Evolutionary conservation across 2,888 invertebrate species (phyloP).

Genomic region (Petrophora chlorosata): DNA sequence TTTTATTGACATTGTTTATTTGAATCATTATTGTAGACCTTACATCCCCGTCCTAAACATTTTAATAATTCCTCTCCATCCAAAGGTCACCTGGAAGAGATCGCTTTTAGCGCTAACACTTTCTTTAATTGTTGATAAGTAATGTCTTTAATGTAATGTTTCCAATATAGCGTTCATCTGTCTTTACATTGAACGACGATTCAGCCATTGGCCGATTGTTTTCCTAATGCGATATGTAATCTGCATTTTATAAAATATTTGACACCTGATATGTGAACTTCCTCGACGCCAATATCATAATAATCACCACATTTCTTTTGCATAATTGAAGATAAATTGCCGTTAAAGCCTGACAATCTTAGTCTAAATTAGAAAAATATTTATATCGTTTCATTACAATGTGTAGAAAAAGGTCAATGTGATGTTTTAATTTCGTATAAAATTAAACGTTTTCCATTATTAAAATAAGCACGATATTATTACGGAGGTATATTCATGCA

Average conservation of each 20-base stretch:
- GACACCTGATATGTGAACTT: background rate
- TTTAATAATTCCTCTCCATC: too few species aligned
- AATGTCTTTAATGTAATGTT: too few species aligned
- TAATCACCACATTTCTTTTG: constrained; percentile 9
- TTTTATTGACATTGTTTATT: too few species aligned
- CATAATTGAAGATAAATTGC: constrained; percentile 18
- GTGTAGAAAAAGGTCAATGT: constrained; percentile 28
- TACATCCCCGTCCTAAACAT: too few species aligned
- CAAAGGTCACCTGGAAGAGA: too few species aligned
- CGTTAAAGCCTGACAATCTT: constrained; percentile 6
- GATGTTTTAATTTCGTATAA: constrained; percentile 12
- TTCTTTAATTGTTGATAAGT: too few species aligned
- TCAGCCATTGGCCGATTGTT: too few species aligned
- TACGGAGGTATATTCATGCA: background rate
- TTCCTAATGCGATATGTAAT: background rate
- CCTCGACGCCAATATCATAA: background rate
- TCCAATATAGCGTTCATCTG: too few species aligned
- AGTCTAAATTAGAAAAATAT: constrained; percentile 6
- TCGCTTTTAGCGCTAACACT: too few species aligned
- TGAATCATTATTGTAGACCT: too few species aligned
- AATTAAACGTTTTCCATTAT: constrained; percentile 4
- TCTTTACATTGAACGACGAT: too few species aligned
- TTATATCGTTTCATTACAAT: constrained; percentile 18
- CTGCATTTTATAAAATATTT: background rate
- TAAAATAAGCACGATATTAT: background rate